These are phyloP conservation scores for Osmerus mordax DNA, from an alignment of 2,113 vertebrate species.

Conservation along the genomic window DNA sequence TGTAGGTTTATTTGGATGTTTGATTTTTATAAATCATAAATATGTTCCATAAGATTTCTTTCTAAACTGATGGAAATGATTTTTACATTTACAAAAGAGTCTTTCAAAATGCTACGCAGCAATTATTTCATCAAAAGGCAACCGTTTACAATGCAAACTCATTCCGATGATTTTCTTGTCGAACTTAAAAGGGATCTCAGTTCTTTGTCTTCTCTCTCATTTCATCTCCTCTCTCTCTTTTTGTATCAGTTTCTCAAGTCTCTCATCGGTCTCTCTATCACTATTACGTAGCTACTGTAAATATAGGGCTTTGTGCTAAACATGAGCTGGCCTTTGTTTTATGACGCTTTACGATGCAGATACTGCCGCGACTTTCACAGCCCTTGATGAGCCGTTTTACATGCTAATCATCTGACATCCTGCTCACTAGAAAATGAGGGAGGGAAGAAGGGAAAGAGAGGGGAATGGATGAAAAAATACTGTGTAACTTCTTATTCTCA, in stretches of 20 bases:
- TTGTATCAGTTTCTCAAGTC: neutral
- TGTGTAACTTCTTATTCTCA: neutral
- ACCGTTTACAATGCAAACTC: too few species aligned
- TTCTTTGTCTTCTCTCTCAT: neutral
- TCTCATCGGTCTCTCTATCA: neutral
- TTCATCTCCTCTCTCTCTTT: neutral
- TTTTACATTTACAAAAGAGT: too few species aligned
- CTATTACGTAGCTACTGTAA: neutral
- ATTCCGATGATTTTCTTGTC: neutral
- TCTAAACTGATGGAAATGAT: too few species aligned
- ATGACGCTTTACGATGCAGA: conserved; percentile 22
- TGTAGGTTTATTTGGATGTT: too few species aligned
- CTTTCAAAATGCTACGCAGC: too few species aligned
- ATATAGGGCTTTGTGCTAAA: conserved; percentile 7
- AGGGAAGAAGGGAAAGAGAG: neutral
- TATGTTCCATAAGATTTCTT: too few species aligned
- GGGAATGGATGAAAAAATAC: neutral
- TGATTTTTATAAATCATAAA: too few species aligned
- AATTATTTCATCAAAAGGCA: too few species aligned
- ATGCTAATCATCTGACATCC: conserved; percentile 35
- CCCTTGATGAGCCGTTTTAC: conserved; percentile 41
- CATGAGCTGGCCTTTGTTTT: conserved; percentile 29
- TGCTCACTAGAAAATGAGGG: conserved; percentile 15
- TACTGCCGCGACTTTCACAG: conserved; percentile 28
- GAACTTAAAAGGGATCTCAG: neutral